Base-by-base conservation (phyloP, 2,797 vertebrate genomes). In the Eupleurogrammus muticus region DNA sequence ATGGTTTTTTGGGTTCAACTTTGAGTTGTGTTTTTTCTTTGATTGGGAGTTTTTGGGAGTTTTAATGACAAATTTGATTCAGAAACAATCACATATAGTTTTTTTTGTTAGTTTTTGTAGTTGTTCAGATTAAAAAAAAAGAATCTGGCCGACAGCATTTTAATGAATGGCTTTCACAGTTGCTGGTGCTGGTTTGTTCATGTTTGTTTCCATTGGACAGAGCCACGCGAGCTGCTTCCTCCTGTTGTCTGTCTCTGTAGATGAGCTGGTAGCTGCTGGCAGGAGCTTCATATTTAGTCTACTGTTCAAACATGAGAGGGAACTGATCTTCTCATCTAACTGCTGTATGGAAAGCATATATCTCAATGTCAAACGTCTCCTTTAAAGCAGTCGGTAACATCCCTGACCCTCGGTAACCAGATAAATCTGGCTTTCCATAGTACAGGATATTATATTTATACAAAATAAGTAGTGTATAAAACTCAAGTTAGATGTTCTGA, bases 401-500 rank as follows among this genome's bases (percentile, higher is more conserved):
- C 24, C 42, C 19, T 46, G 36, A 11, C 9, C 8, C 16, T 19
- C 16, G 20, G 10, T 38, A 16, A 32, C 34, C 21, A 17, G 21
- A 40, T 16, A 28, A 46, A n/a, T 44, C 28, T 50, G 19, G 42
- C 20, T 50, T 53, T 66, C 34, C 12, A 20, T 28, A n/a, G 10
- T n/a, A 20, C 10, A 36, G 2, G 12, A 11, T 52, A 16, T 28
- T 2, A 13, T 54, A 52, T 61, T 23, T 35, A 35, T 44, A 9
- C 10, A 24, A 46, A 57, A 20, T 23, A 21, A 35, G 2, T 51
- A 17, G 20, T 11, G 4, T 57, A 20, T 16, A 59, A 40, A 51
- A 56, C 9, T 7, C 19, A 40, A 11, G 5, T 59, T 40, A 23
- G 0, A 58, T 65, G 57, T 59, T 49, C 46, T 69, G 51, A 54